phyloP scores from a whole-genome alignment of 2,797 vertebrate species.

The Remorina albescens region DNA sequence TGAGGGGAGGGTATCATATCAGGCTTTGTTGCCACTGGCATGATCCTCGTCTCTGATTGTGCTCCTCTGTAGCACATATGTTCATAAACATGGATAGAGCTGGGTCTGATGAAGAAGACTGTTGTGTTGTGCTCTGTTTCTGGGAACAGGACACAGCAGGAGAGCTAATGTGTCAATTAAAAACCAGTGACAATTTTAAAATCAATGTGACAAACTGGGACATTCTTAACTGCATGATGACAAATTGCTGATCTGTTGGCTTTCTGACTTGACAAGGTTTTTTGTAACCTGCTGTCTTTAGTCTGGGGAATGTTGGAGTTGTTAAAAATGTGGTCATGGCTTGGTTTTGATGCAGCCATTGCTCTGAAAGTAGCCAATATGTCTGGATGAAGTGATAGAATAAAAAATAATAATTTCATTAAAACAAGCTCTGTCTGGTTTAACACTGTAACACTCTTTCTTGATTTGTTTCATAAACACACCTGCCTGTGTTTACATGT shows the following conservation, averaged over 20 bases:
- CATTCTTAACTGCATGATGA: conserved; percentile 16
- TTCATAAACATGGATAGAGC: conserved; percentile 39
- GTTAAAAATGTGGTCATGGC: not conserved
- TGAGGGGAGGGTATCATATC: conserved; percentile 58
- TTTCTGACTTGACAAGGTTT: not conserved
- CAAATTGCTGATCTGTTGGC: conserved; percentile 7
- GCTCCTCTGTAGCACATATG: conserved; percentile 29
- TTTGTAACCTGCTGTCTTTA: not conserved
- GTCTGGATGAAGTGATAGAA: not conserved
- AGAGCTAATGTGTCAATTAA: conserved; percentile 39
- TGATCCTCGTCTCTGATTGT: conserved; percentile 54
- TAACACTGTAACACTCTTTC: not conserved
- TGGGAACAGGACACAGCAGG: conserved; percentile 39
- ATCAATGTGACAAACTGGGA: conserved; percentile 34
- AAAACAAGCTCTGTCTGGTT: not conserved
- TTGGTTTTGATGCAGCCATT: not conserved
- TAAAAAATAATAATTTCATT: too few relatives aligned
- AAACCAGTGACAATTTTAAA: conserved; percentile 35
- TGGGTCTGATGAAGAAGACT: conserved; percentile 21
- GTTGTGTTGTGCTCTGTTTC: conserved; percentile 25
- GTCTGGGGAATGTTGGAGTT: not conserved
- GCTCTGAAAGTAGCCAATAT: not conserved
- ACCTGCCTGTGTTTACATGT: conserved; percentile 5
- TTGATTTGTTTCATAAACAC: not conserved
- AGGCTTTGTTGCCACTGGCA: conserved; percentile 71